Conservation (phyloP, 2,888 invertebrate species). For the Eilema sororculum region DNA sequence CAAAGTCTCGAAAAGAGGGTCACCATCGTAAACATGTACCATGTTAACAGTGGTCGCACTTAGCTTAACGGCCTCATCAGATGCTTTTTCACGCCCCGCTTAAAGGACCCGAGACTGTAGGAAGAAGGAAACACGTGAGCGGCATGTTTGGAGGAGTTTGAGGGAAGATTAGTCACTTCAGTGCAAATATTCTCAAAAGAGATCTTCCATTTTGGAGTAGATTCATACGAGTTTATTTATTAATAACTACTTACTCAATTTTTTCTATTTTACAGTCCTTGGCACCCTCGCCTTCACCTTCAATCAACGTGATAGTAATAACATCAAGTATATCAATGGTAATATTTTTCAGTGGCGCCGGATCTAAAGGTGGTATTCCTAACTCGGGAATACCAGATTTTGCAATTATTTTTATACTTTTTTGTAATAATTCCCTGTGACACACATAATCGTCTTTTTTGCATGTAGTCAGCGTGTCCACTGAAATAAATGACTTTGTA, state of each 20-base stretch:
- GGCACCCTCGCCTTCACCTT: background rate
- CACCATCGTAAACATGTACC: no score
- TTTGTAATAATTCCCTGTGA: constrained; percentile 23
- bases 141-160: no score
- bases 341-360: constrained; percentile 21
- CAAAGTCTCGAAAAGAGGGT: no score
- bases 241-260: constrained; percentile 17
- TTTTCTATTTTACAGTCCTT: constrained; percentile 3
- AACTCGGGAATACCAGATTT: constrained; percentile 29
- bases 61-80: no score
- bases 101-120: no score
- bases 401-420: constrained; percentile 5
- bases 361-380: constrained; percentile 32
- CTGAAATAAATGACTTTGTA: constrained; percentile 25
- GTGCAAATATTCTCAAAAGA: no score
- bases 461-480: constrained; percentile 41
- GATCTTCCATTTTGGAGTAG: no score
- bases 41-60: no score
- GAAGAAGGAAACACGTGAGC: no score
- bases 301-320: constrained; percentile 5
- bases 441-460: constrained; percentile 33
- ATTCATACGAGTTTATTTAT: no score
- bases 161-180: no score
- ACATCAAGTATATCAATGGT: background rate
- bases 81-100: no score